phyloP scores from a whole-genome alignment of 2,113 vertebrate genomes.

The Albula glossodonta region DNA sequence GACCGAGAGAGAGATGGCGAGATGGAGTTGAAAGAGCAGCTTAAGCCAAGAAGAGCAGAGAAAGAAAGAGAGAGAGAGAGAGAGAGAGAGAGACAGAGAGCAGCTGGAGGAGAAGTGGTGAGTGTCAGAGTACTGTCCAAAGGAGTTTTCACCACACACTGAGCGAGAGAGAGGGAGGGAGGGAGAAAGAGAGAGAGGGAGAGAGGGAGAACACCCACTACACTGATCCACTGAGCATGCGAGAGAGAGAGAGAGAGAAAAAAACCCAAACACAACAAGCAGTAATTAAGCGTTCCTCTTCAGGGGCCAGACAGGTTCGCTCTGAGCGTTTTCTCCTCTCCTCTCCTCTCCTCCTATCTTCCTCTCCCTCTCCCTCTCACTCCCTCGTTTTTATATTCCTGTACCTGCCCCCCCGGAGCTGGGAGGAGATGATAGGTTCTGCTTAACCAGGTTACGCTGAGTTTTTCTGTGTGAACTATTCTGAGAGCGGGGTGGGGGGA shows the following conservation, averaged over 20 bases:
- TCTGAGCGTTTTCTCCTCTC: not conserved
- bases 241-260: not conserved
- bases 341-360: not conserved
- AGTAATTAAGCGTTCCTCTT: not conserved
- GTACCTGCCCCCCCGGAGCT: not conserved
- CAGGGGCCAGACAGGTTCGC: not conserved
- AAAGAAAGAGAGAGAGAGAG: constrained; percentile 2
- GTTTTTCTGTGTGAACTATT: not conserved
- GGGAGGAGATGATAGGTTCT: not conserved
- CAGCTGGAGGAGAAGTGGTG: not conserved
- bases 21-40: too few relatives aligned
- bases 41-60: not conserved
- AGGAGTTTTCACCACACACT: not conserved
- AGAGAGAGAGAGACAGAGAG: not conserved
- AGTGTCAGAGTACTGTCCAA: not conserved
- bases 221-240: not conserved
- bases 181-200: not conserved
- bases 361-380: not conserved
- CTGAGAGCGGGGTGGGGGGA: not conserved
- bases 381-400: too few relatives aligned
- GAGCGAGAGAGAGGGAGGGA: not conserved
- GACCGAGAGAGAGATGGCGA: too few relatives aligned
- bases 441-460: not conserved
- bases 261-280: not conserved
- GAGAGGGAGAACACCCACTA: not conserved